Evolutionary conservation across 2,113 vertebrate genomes (phyloP), one percentile per base, ranked within the genome.

Genomic region (Mormoops blainvillei): DNA sequence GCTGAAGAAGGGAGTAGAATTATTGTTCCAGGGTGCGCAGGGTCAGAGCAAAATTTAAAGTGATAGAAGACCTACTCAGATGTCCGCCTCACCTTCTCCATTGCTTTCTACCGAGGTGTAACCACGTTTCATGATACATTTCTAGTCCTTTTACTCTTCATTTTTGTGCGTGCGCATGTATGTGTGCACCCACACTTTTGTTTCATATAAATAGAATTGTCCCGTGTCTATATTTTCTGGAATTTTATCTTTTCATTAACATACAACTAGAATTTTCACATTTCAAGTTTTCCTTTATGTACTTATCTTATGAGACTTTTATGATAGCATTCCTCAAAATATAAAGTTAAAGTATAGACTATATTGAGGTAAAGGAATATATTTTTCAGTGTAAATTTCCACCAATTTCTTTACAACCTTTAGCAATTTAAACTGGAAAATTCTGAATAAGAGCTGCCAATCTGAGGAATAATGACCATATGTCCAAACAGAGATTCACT

Each of bases 371-470:
- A 43, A 61, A 94, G 6, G 31, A 52, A 50, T 52, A 33, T 77
- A 13, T n/a, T 91, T 94, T 14, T 12, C 24, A 61, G 9, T 56
- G 48, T 33, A 78, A 24, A 36, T 38, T 45, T 68, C 52, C 31
- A 48, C 12, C 15, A 26, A 56, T 61, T 82, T 84, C 54, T 24
- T 92, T 56, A 58, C 82, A 38, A 81, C 65, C 52, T 87, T 84
- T 38, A 84, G 26, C 45, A 52, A 56, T 84, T 54, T 36, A 24
- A 36, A 48, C 5, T 81, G 8, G 15, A 61, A 85, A 80, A 81
- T 48, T 41, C 9, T 54, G n/a, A 48, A 48, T 70, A 31, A 81
- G 33, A 81, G 31, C 56, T 93, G 45, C 33, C 1, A 16, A 41
- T 71, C 28, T 61, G 43, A 94, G 41, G 61, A 94, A 52, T 5